Evolutionary conservation across 2,797 vertebrate species (phyloP).

Genomic region (Cryptoprocta ferox): DNA sequence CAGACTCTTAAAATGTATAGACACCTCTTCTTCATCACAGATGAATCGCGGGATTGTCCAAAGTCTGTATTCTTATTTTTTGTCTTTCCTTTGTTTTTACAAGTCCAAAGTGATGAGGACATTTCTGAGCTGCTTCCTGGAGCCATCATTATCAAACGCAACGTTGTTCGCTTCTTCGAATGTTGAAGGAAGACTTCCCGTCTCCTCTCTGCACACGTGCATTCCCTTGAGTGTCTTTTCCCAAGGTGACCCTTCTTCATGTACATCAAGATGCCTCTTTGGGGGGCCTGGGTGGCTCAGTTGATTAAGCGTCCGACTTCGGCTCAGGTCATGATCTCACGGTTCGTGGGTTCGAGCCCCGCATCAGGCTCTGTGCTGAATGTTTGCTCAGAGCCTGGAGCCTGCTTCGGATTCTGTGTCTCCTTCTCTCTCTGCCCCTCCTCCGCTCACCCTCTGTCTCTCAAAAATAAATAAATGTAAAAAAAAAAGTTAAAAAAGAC

Average conservation of each 20-base stretch:
- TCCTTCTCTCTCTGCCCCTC: too few relatives aligned
- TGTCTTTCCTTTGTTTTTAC: background rate
- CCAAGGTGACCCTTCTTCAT: accelerated
- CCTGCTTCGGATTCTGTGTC: too few relatives aligned
- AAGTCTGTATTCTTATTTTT: background rate
- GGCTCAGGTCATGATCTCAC: too few relatives aligned
- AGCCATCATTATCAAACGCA: accelerated
- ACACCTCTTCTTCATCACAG: background rate
- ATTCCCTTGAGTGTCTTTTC: background rate
- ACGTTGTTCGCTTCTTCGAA: accelerated
- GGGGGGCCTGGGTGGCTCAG: too few relatives aligned
- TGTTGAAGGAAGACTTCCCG: accelerated
- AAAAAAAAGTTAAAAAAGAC: too few relatives aligned
- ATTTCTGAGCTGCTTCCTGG: background rate
- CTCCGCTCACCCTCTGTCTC: too few relatives aligned
- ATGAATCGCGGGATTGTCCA: background rate
- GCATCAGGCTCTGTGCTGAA: too few relatives aligned
- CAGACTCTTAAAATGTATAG: background rate
- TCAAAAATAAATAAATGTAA: too few relatives aligned
- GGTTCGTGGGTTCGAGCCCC: too few relatives aligned
- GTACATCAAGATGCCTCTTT: accelerated
- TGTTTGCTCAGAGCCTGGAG: too few relatives aligned
- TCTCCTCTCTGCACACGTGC: accelerated
- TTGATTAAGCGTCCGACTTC: too few relatives aligned
- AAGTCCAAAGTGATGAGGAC: background rate